Conservation (phyloP, 2,888 invertebrate species). For the Phyllotreta striolata region DNA sequence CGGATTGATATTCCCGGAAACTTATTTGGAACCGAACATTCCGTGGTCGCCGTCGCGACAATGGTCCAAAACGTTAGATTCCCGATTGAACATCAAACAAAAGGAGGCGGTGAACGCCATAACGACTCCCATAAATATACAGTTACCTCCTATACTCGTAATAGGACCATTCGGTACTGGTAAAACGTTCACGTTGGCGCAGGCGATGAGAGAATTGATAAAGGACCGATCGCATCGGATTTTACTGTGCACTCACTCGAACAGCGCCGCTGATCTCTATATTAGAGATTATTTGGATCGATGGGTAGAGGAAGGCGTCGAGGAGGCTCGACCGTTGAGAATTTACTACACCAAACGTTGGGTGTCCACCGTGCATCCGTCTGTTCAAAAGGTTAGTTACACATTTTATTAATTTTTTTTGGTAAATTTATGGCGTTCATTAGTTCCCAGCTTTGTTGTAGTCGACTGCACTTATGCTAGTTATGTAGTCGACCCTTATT, state of each 20-base stretch:
- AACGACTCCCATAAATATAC: constrained; percentile 69
- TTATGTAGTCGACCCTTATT: too few species aligned
- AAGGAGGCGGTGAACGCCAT: constrained; percentile 81
- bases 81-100: constrained; percentile 77
- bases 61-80: constrained; percentile 71
- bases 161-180: constrained; percentile 87
- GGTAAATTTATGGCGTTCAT: too few species aligned
- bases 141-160: constrained; percentile 75
- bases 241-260: constrained; percentile 86
- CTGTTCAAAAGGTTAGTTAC: constrained; percentile 69
- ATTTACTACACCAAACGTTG: constrained; percentile 83
- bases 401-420: too few species aligned
- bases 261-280: constrained; percentile 86
- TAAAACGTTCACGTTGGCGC: constrained; percentile 83
- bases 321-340: constrained; percentile 74
- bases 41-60: constrained; percentile 74
- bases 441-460: too few species aligned
- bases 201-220: constrained; percentile 74
- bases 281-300: constrained; percentile 84
- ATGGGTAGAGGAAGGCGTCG: constrained; percentile 73
- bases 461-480: too few species aligned
- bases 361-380: constrained; percentile 78
- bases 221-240: constrained; percentile 71
- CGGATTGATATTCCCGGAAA: constrained; percentile 72
- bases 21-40: constrained; percentile 69